phyloP scores from a whole-genome alignment of 2,113 vertebrate species.

The Larimichthys polyactis region DNA sequence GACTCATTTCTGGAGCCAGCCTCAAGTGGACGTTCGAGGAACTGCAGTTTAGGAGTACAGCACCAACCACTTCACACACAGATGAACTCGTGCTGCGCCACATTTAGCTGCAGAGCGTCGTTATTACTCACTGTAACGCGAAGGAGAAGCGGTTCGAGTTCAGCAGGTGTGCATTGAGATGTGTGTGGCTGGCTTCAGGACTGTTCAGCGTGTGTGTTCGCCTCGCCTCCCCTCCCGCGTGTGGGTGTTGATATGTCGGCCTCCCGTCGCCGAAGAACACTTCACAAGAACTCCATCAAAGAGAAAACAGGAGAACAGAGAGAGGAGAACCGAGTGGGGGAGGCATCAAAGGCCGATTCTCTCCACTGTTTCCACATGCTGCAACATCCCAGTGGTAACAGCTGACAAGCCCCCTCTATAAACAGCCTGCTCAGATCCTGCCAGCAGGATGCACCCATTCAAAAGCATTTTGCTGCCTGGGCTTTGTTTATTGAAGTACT shows the following conservation, averaged over 20 bases:
- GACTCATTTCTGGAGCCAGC: no score
- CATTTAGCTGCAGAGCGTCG: background rate
- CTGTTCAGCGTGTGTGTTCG: conserved; percentile 44
- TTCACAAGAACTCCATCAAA: conserved; percentile 82
- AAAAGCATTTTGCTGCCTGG: conserved; percentile 66
- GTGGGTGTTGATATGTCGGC: conserved; percentile 71
- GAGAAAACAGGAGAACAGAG: conserved; percentile 58
- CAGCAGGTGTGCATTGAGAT: conserved; percentile 41
- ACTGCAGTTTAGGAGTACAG: no score
- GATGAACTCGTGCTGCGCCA: background rate
- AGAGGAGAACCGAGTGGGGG: conserved; percentile 51
- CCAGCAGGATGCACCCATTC: conserved; percentile 80
- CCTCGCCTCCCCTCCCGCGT: conserved; percentile 8
- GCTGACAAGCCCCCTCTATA: conserved; percentile 81
- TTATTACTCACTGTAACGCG: background rate
- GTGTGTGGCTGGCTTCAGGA: conserved; percentile 27
- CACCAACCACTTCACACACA: background rate
- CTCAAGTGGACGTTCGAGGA: no score
- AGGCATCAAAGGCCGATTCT: conserved; percentile 77
- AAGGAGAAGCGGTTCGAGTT: background rate
- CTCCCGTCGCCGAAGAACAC: conserved; percentile 77
- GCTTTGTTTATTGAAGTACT: conserved; percentile 81
- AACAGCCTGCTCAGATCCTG: conserved; percentile 82
- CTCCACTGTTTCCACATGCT: conserved; percentile 81
- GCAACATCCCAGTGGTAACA: conserved; percentile 79